Conservation (phyloP, 1,140 invertebrate genomes). For the Aphelinus atriplicis region DNA sequence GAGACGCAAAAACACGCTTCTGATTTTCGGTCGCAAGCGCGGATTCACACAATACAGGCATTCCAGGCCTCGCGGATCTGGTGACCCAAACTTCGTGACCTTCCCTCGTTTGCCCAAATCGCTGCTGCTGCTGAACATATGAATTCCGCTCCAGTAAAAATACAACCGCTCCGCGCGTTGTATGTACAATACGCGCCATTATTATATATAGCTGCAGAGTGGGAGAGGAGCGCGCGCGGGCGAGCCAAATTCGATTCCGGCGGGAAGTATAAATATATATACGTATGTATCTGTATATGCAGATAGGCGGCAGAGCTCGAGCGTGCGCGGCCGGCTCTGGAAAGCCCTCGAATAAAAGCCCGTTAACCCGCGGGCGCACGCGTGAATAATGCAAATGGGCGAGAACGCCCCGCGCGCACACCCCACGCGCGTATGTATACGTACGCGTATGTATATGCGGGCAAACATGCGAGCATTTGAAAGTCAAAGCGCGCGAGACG, state of each 20-base stretch:
- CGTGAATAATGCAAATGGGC: conserved; percentile 30
- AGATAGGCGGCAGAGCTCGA: neutral
- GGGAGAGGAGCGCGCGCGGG: neutral
- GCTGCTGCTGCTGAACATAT: no score
- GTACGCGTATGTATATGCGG: conserved; percentile 2
- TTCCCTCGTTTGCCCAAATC: no score
- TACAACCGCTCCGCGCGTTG: no score
- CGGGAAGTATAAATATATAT: neutral
- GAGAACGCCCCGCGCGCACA: neutral
- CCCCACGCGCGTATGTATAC: conserved; percentile 16
- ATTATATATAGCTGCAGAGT: no score
- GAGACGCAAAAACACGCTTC: no score
- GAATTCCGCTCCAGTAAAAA: no score
- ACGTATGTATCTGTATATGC: neutral
- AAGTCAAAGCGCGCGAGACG: conserved; percentile 29
- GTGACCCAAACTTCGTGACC: no score
- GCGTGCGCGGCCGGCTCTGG: neutral
- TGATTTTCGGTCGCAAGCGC: no score
- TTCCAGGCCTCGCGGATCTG: no score
- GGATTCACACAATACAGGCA: no score
- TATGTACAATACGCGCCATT: no score
- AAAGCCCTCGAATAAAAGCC: neutral
- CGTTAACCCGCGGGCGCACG: neutral
- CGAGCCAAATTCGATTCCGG: conserved; percentile 4
- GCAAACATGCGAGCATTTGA: conserved; percentile 16